Percentiles rank a stretch among this genome's conserved stretches.
phyloP scores from a whole-genome alignment of 2,113 vertebrate genomes.

The Phalacrocorax aristotelis region DNA sequence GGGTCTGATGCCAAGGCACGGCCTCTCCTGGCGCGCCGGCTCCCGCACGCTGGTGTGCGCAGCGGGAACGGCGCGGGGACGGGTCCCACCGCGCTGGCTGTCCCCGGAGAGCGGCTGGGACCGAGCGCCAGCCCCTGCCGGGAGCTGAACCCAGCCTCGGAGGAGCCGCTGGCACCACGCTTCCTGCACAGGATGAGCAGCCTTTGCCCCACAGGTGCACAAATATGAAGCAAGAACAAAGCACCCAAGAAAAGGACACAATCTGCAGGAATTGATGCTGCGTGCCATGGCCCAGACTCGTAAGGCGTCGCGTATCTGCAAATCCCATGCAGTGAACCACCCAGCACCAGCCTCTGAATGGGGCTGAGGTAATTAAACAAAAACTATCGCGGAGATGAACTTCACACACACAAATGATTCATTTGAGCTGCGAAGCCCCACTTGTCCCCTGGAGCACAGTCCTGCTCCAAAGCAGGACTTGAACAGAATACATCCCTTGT shows the following conservation, averaged over 20 bases:
- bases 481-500: accelerated
- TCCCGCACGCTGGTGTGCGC: background rate
- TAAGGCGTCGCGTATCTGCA: background rate
- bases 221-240: background rate
- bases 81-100: accelerated
- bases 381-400: background rate
- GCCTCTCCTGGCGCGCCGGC: background rate
- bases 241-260: background rate
- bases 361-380: background rate
- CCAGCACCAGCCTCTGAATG: background rate
- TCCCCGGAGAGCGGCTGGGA: background rate
- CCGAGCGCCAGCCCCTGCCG: background rate
- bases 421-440: background rate
- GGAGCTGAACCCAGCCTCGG: background rate
- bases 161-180: background rate
- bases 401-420: accelerated
- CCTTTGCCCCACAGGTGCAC: background rate
- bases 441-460: background rate
- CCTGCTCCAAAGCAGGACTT: background rate
- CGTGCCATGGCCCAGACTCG: background rate
- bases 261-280: background rate
- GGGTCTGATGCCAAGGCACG: background rate
- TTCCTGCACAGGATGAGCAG: background rate
- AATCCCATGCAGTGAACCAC: no score
- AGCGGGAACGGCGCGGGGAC: accelerated